These are phyloP conservation scores for Chrysaora quinquecirrha DNA, from an alignment of 30 jellyfish, hydroid and myxozoan genomes.

Conservation along the genomic window DNA sequence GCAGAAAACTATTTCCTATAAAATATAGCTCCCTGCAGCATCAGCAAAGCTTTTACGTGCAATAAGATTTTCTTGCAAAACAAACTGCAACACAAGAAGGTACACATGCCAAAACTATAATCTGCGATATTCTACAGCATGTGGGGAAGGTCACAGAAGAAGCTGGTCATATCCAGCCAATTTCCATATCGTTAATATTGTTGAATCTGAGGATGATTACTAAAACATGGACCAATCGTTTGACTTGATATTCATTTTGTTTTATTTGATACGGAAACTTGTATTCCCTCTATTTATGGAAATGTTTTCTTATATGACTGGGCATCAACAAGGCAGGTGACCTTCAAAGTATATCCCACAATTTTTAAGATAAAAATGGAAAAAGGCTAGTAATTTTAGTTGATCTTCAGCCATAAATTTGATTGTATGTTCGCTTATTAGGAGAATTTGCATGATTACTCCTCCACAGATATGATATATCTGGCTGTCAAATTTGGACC, in stretches of 20 bases:
- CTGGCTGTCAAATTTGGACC: constrained; percentile 9
- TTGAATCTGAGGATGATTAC: no score
- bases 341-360: not conserved
- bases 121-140: no score
- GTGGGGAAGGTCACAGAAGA: no score
- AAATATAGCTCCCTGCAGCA: no score
- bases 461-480: not conserved
- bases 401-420: constrained; percentile 12
- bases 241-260: not conserved
- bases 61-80: no score
- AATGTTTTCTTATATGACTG: constrained; percentile 11
- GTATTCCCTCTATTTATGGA: not conserved
- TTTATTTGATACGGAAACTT: not conserved
- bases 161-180: no score
- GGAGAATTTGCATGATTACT: not conserved
- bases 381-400: not conserved
- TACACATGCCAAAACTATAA: no score
- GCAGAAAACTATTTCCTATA: constrained; percentile 15
- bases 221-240: no score
- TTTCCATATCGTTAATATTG: no score
- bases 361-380: not conserved
- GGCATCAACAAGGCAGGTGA: constrained; percentile 15
- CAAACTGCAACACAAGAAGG: no score
- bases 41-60: no score
- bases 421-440: constrained; percentile 7